These are phyloP conservation scores for Drepanosiphum platanoidis DNA, from an alignment of 2,888 invertebrate genomes.

Conservation along the genomic window DNA sequence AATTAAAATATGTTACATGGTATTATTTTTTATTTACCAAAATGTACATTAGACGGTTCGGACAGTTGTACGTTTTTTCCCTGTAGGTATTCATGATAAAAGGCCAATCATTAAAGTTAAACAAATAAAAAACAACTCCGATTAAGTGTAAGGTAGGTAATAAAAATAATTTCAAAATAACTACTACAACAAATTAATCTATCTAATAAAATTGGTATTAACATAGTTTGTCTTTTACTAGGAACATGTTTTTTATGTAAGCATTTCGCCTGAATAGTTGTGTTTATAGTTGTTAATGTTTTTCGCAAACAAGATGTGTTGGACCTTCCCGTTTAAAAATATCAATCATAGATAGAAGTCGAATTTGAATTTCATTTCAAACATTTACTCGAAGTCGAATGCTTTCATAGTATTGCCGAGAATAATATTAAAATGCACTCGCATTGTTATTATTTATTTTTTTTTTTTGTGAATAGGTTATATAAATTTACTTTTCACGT, in stretches of 20 bases:
- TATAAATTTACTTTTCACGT: too few relatives aligned
- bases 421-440: too few relatives aligned
- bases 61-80: neutral
- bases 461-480: too few relatives aligned
- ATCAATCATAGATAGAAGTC: neutral
- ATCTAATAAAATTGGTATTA: neutral
- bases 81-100: neutral
- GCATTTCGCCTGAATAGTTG: neutral
- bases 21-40: too few relatives aligned
- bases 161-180: neutral
- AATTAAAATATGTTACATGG: too few relatives aligned
- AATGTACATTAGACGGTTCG: neutral
- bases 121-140: too few relatives aligned
- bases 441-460: too few relatives aligned
- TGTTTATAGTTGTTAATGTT: slow-evolving; percentile 7
- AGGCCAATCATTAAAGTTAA: too few relatives aligned
- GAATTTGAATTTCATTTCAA: too few relatives aligned
- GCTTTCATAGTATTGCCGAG: too few relatives aligned
- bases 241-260: neutral
- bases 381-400: too few relatives aligned
- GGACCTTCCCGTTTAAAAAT: neutral
- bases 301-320: too few relatives aligned
- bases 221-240: neutral
- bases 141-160: neutral
- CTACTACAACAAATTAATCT: neutral